Evolutionary conservation across 2,113 vertebrate genomes (phyloP), one percentile per base, ranked within the genome.

Genomic region (Pachypanchax playfairii): DNA sequence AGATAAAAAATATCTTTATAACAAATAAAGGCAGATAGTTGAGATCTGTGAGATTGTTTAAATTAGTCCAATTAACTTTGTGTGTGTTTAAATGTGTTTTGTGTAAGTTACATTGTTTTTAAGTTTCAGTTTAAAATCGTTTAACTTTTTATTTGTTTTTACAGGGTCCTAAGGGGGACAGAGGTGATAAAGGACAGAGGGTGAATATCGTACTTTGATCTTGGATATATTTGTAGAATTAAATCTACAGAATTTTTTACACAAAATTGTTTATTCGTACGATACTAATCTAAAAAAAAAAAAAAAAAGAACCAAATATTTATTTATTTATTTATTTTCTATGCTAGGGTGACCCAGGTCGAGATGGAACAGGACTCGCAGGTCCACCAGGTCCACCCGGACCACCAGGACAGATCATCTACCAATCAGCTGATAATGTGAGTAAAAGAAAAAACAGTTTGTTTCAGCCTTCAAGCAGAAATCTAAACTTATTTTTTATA

Each of bases 311-410:
- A n/a, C n/a, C n/a, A n/a, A n/a, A 4, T 3, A 11, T 13, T 22
- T 9, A 10, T 0, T 26, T 1, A 11, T 41, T 41, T 21, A 10
- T 0, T 29, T n/a, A 3, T 21, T 25, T 20, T 17, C 90, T 50
- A 21, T 66, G 89, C 35, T 73, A 98, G 97, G 97, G 96, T 0
- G 93, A 96, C 15, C 24, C 86, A 42, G 97, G 97, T 38, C 92
- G 83, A 77, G 94, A 98, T 5, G 96, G 95, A 13, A 81, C 84
- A 1, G 94, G 94, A 15, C 65, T 89, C 6, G 92, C 92, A 0
- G 96, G 96, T 2, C 93, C 89, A 7, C 95, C 95, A 0, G 96
- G 96, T 0, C 94, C 91, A 2, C 96, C 96, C 0, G 97, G 97
- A 17, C 91, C 91, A 3, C 95, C 96, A 0, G 97, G 97, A 22